Percentiles rank a stretch among this genome's conserved stretches.
phyloP scores from a whole-genome alignment of 2,888 invertebrate species.

The Frankliniella intonsa region DNA sequence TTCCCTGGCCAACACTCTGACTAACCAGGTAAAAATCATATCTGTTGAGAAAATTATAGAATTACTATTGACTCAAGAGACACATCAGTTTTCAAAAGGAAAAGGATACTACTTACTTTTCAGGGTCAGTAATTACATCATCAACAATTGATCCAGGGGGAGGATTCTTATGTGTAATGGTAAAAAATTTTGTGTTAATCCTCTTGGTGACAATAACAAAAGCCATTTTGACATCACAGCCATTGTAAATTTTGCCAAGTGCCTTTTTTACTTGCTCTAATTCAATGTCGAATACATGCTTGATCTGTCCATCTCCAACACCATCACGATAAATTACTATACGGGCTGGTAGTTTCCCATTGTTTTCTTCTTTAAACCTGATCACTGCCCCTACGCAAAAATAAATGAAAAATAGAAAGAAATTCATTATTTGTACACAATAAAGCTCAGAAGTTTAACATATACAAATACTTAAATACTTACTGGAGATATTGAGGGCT shows the following conservation, averaged over 20 bases:
- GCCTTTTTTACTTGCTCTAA: conserved; percentile 51
- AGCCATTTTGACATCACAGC: conserved; percentile 50
- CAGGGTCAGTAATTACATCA: conserved; percentile 72
- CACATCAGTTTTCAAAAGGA: neutral
- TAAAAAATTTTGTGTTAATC: conserved; percentile 73
- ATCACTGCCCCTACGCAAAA: conserved; percentile 48
- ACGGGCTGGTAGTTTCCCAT: conserved; percentile 55
- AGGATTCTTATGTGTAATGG: conserved; percentile 56
- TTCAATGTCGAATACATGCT: conserved; percentile 72
- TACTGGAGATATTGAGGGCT: conserved; percentile 55
- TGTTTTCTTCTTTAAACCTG: conserved; percentile 52
- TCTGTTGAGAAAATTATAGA: conserved; percentile 46
- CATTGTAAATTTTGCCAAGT: conserved; percentile 53
- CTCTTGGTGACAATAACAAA: conserved; percentile 87
- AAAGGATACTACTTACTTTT: conserved; percentile 48
- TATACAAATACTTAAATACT: conserved; percentile 36
- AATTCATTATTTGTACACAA: neutral
- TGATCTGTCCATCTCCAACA: conserved; percentile 87
- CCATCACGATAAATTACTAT: conserved; percentile 88
- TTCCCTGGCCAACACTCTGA: conserved; percentile 79
- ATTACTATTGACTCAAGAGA: neutral
- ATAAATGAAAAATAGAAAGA: neutral
- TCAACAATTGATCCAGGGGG: conserved; percentile 83
- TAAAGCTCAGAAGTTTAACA: neutral
- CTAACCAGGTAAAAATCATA: conserved; percentile 88